Percentiles rank a stretch among this genome's conserved stretches.
These are phyloP conservation scores for Caloenas nicobarica DNA, from an alignment of 2,113 vertebrate species.

Conservation along the genomic window DNA sequence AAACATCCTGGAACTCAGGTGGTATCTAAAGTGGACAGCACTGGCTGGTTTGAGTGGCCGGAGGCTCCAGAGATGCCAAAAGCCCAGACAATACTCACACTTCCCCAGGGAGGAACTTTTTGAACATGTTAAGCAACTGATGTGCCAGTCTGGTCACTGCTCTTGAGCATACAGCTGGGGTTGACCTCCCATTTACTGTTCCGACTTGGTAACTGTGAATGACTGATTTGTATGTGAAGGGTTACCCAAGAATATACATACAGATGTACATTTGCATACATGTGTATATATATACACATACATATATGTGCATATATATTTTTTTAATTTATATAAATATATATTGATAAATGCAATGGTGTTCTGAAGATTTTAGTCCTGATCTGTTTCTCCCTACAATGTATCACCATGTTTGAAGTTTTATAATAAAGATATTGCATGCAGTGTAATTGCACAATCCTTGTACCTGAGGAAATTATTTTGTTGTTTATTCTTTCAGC, in stretches of 20 bases:
- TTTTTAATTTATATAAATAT: background rate
- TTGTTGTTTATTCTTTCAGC: background rate
- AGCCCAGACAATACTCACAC: rapidly evolving
- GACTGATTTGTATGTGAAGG: background rate
- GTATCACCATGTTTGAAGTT: background rate
- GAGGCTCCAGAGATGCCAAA: background rate
- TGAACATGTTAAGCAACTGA: background rate
- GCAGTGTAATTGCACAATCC: background rate
- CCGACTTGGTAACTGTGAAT: background rate
- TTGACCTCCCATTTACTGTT: background rate
- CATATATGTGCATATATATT: background rate
- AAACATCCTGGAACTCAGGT: background rate
- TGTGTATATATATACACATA: background rate
- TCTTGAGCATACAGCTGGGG: rapidly evolving
- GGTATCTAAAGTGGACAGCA: background rate
- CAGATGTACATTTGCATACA: background rate
- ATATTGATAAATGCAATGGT: background rate
- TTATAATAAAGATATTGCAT: background rate
- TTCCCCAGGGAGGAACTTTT: background rate
- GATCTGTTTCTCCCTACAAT: background rate
- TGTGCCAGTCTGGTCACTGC: background rate
- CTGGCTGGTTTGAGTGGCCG: background rate
- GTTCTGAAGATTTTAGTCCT: background rate
- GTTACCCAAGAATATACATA: background rate
- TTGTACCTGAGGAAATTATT: background rate